Base-by-base conservation (phyloP, 2,113 vertebrate species). In the Scomber colias region DNA sequence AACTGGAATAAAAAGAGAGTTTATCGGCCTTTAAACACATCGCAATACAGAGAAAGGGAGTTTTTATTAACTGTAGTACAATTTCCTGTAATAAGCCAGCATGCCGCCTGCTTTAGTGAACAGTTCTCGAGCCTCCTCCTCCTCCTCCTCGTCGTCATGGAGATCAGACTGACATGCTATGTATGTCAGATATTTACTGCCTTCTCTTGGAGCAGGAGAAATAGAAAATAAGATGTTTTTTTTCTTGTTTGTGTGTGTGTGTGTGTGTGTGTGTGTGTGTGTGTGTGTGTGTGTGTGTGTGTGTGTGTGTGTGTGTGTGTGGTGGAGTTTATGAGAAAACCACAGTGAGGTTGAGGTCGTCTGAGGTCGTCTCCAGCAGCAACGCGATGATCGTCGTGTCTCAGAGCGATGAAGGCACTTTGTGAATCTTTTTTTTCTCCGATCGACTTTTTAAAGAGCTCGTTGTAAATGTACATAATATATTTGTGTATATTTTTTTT, bases 401-500 rank as follows among this genome's bases (percentile, higher is more conserved):
- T 53, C 45, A 24, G 61, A 63, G 70, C 3, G 56, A 70, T 1
- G 35, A 77, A 4, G 8, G 60, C 82, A 66, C 83, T 40, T 27
- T 27, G 24, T 27, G 24, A 27, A 27, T 27, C 24, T 27, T 27
- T 35, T 35, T 35, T 87, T 83, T 71, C n/a, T 60, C 31, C 91
- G 13, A 55, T 35, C 2, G 91, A 93, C 92, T 95, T 96, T 83
- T 97, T 97, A 94, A 95, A 93, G 85, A 84, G 82, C 81, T 87
- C 73, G 84, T 27, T 95, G 90, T 90, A 88, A 85, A 88, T 97
- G 96, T 97, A 97, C 87, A 89, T 75, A 85, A 81, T 95, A 97
- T 97, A 90, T 93, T 87, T 96, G 95, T 97, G 96, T 97, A 97
- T 96, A 97, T 92, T 96, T 82, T 95, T 27, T 27, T 27, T 95